Evolutionary conservation across 1,140 invertebrate species (phyloP).

Genomic region (Acromyrmex heyeri): DNA sequence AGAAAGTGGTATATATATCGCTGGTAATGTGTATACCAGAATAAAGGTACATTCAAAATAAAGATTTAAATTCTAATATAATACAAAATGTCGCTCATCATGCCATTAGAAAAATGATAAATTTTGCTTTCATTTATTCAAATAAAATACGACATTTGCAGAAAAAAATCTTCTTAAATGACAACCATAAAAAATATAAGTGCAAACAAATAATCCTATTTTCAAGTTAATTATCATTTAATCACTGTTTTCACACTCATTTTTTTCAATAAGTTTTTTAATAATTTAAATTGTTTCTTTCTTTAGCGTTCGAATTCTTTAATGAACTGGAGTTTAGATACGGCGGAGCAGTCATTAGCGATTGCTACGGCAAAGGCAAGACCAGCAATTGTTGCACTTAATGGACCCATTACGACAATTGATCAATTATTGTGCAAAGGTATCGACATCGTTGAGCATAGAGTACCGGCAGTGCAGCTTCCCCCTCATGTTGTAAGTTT

Average conservation of each 20-base stretch:
- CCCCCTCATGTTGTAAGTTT: conserved; percentile 91
- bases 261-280: background rate
- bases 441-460: conserved; percentile 92
- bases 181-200: background rate
- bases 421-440: conserved; percentile 92
- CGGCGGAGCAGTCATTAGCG: conserved; percentile 90
- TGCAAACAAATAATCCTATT: background rate
- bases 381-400: conserved; percentile 90
- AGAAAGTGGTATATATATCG: conserved; percentile 90
- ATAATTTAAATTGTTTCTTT: background rate
- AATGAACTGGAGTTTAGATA: conserved; percentile 91
- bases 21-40: conserved; percentile 90
- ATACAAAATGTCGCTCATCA: background rate
- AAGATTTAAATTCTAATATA: no score
- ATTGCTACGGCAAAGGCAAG: conserved; percentile 90
- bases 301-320: conserved; percentile 89
- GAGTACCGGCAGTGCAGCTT: conserved; percentile 91
- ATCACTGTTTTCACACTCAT: background rate
- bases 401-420: conserved; percentile 90
- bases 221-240: background rate
- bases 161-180: background rate
- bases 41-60: conserved; percentile 88
- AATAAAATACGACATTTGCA: background rate
- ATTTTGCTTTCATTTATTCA: background rate
- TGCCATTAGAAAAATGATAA: background rate